Base-by-base conservation (phyloP, 1,140 invertebrate species). In the Cotesia vestalis region DNA sequence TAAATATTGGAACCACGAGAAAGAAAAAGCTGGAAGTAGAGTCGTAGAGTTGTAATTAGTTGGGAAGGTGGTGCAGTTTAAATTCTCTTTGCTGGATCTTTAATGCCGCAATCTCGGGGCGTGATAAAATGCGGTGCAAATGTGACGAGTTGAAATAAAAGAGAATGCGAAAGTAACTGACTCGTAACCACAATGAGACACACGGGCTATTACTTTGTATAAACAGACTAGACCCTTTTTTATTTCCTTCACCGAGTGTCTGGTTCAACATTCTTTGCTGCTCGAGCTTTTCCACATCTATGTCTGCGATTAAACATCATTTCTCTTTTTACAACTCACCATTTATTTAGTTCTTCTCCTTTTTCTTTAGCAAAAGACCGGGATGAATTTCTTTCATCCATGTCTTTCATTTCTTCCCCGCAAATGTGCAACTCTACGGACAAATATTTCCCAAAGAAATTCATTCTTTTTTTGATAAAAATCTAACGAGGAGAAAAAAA, bases 21-120 rank as follows among this genome's bases (percentile, higher is more conserved):
- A 38, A 60, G n/a, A 51, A 27, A 62, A 17, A 61, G 35, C 69
- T n/a, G 57, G 14, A 57, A 40, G 68, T 6, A 35, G 59, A 60
- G 27, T 46, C 17, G 3, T 17, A 11, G 69, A 38, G 4, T 51
- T 51, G 60, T 59, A 66, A 34, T 11, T 51, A 61, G 34, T 53
- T 14, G 14, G 55, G 53, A 35, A 27, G 27, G 46, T 60, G 66
- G 64, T 55, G 60, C 9, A 61, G 20, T n/a, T 35, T 61, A 78
- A 76, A 84, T 85, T 85, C 85, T 76, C 85, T 86, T 86, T 87
- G 81, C 84, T 87, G 84, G 84, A 86, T 86, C 84, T 85, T 86
- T 87, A 86, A 87, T 86, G 83, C 78, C 78, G 81, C 85, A 86
- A 87, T 86, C 85, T 85, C 76, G 78, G 85, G 84, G 85, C 82